Evolutionary conservation across 2,113 vertebrate species (phyloP).

Genomic region (Romanogobio albipinnatus): DNA sequence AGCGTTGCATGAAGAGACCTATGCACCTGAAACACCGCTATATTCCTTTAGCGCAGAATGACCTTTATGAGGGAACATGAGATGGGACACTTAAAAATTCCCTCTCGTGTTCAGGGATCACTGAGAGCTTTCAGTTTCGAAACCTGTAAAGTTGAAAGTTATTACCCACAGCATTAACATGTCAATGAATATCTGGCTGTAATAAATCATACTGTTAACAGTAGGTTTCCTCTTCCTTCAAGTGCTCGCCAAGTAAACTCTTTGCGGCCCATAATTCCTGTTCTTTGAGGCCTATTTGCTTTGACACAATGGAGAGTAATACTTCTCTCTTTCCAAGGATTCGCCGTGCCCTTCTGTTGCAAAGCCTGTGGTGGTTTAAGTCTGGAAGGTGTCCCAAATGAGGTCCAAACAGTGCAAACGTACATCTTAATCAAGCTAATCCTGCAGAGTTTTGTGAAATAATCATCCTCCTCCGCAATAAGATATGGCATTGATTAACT

Average conservation of each 20-base stretch:
- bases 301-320: constrained; percentile 22
- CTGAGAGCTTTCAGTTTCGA: neutral
- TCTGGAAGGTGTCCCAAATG: constrained; percentile 37
- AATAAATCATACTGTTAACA: constrained; percentile 30
- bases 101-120: neutral
- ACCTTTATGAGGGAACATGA: constrained; percentile 22
- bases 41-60: neutral
- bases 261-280: constrained; percentile 17
- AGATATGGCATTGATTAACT: constrained; percentile 62
- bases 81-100: neutral
- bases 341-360: constrained; percentile 51
- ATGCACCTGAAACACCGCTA: neutral
- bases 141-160: constrained; percentile 2
- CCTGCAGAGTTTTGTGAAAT: constrained; percentile 44
- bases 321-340: constrained; percentile 19
- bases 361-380: constrained; percentile 33
- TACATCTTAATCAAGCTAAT: constrained; percentile 57
- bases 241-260: constrained; percentile 47
- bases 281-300: constrained; percentile 31
- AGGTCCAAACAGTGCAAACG: constrained; percentile 27
- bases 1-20: neutral
- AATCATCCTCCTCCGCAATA: constrained; percentile 54
- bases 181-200: constrained; percentile 2
- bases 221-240: constrained; percentile 26
- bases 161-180: constrained; percentile 6